Evolutionary conservation across 2,797 vertebrate species (phyloP).

Genomic region (Heteromormyrus szaboi): DNA sequence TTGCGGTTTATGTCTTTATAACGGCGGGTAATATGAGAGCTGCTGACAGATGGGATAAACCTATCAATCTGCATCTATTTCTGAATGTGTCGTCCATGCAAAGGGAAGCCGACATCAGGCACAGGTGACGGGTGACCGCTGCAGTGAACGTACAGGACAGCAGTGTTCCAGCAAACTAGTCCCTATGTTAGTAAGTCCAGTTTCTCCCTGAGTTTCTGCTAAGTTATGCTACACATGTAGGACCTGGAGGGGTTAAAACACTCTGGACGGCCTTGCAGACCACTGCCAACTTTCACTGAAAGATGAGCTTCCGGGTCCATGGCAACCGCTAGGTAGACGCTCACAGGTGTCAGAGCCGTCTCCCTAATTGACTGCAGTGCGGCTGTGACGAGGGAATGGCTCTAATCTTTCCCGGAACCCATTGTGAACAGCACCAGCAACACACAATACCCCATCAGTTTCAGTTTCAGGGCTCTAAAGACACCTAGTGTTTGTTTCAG

Average conservation of each 20-base stretch:
- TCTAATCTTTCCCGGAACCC: background rate
- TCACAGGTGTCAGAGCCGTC: background rate
- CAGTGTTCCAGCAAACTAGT: background rate
- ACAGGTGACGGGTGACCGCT: background rate
- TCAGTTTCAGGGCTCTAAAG: background rate
- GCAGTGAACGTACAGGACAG: background rate
- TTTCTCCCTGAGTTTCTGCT: background rate
- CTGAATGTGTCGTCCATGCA: background rate
- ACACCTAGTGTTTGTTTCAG: conserved; percentile 40
- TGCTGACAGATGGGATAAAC: background rate
- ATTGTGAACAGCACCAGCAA: background rate
- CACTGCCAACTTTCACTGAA: background rate
- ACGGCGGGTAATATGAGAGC: background rate
- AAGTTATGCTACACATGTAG: background rate
- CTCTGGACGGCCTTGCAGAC: background rate
- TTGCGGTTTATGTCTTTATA: background rate
- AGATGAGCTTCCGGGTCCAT: background rate
- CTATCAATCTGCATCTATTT: background rate
- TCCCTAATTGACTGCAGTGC: background rate
- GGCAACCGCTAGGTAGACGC: background rate
- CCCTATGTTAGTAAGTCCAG: background rate
- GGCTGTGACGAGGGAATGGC: background rate
- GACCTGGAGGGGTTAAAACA: background rate
- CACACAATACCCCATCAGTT: background rate
- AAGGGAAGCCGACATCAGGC: background rate